These are phyloP conservation scores for Platanista minor DNA, from an alignment of 2,113 vertebrate species.

Conservation along the genomic window DNA sequence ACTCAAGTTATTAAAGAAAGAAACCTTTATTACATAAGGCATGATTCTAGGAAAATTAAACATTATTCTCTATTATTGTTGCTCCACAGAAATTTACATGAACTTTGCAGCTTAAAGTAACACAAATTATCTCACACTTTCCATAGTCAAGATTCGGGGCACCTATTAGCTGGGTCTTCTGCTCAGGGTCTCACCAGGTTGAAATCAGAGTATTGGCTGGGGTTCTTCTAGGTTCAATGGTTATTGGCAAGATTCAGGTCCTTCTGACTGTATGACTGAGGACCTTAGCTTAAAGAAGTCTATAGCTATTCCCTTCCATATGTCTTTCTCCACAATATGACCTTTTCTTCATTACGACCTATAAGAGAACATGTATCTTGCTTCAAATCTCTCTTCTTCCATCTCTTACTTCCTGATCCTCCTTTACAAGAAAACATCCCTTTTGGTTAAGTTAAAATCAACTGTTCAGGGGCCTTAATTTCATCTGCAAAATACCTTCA, in stretches of 20 bases:
- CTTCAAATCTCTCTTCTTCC: neutral
- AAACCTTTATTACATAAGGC: neutral
- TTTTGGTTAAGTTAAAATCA: neutral
- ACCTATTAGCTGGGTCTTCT: neutral
- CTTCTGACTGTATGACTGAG: neutral
- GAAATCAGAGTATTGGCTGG: neutral
- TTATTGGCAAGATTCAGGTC: neutral
- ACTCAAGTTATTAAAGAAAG: neutral
- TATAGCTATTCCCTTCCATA: neutral
- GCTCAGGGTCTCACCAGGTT: neutral
- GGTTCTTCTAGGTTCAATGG: rapidly evolving
- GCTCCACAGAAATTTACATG: neutral
- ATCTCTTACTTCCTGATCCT: neutral
- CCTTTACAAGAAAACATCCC: neutral
- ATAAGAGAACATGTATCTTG: neutral
- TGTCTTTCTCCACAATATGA: neutral
- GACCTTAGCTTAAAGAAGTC: neutral
- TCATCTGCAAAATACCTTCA: neutral
- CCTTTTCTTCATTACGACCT: neutral
- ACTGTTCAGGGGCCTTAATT: neutral
- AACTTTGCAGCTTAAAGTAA: neutral
- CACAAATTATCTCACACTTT: neutral
- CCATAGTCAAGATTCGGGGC: neutral
- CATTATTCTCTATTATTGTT: neutral
- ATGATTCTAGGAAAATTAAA: neutral